Base-by-base conservation (phyloP, 2,797 vertebrate species). In the Phoxinus dragarum region DNA sequence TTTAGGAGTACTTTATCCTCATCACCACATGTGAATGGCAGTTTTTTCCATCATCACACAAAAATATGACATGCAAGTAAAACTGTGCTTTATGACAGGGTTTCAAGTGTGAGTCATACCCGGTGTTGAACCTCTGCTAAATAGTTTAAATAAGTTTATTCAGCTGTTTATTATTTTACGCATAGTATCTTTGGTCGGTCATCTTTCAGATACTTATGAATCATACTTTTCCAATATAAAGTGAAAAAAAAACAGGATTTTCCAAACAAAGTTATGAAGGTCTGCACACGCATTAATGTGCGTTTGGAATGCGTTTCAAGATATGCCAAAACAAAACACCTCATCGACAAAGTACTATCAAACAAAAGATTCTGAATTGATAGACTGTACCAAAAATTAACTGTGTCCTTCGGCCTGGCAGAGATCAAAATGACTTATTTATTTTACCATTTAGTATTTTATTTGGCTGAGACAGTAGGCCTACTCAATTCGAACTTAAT, bases 31-130 rank as follows among this genome's bases (percentile, higher is more conserved):
- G 40, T 47, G 8, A 16, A 16, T 17, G 38, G 12, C 75, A 38
- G 73, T 52, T 84, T 76, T 67, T 83, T 21, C 47, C 56, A 66
- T 67, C 16, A 68, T 76, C 42, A 12, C 47, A 76, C 34, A 68
- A 84, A 84, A 77, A 54, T 14, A 66, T 67, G 4, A 76, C 3
- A 16, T 76, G 34, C 9, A 40, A 52, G n/a, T 56, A 19, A 72
- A 44, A 17, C 34, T 36, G 31, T 4, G 17, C 44, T 84, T 84
- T 67, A 68, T n/a, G 23, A 67, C 21, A 54, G 21, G 17, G 47
- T 27, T 31, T 84, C 31, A 67, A 21, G 19, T 27, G 14, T 47
- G 23, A 59, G 71, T 19, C 61, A 21, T 38, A 69, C 3, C 21
- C 3, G 4, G 17, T 44, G 38, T 27, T 73, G 27, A 73, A n/a